A percentile compares a stretch with the other conserved stretches of the same genome.
These are phyloP conservation scores for Remorina albescens DNA, from an alignment of 2,797 vertebrate species.

Conservation along the genomic window DNA sequence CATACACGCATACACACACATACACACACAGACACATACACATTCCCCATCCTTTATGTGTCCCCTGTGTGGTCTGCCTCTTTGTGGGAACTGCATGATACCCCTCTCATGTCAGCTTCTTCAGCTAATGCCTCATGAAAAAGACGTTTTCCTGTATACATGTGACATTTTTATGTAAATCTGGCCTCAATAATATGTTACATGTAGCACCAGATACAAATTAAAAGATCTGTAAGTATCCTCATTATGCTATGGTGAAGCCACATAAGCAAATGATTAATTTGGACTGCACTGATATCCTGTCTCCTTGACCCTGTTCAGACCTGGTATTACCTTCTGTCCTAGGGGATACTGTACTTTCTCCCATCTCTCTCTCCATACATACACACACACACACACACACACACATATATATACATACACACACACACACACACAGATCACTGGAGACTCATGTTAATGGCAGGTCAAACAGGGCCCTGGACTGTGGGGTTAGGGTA, in stretches of 20 bases:
- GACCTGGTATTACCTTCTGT: background rate
- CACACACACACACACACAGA: too few species aligned
- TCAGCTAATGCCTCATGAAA: constrained; percentile 57
- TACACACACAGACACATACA: constrained; percentile 33
- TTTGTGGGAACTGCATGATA: constrained; percentile 77
- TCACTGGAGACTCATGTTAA: background rate
- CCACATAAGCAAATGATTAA: constrained; percentile 48
- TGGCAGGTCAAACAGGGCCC: too few species aligned
- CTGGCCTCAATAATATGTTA: constrained; percentile 35
- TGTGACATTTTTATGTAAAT: constrained; percentile 69
- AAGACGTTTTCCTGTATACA: constrained; percentile 66
- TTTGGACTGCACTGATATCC: constrained; percentile 15
- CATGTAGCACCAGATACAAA: constrained; percentile 26
- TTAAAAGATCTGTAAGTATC: constrained; percentile 17
- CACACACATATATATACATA: too few species aligned
- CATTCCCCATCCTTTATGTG: constrained; percentile 55
- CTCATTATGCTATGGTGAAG: constrained; percentile 39
- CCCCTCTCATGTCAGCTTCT: constrained; percentile 65
- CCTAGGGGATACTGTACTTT: background rate
- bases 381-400: too few species aligned
- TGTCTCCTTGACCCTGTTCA: background rate
- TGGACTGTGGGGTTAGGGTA: background rate
- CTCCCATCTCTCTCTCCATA: too few species aligned
- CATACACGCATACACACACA: constrained; percentile 25
- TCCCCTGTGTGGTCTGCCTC: constrained; percentile 73